These are phyloP conservation scores for Phyllotis vaccarum DNA, from an alignment of 2,797 vertebrate genomes.

Conservation along the genomic window DNA sequence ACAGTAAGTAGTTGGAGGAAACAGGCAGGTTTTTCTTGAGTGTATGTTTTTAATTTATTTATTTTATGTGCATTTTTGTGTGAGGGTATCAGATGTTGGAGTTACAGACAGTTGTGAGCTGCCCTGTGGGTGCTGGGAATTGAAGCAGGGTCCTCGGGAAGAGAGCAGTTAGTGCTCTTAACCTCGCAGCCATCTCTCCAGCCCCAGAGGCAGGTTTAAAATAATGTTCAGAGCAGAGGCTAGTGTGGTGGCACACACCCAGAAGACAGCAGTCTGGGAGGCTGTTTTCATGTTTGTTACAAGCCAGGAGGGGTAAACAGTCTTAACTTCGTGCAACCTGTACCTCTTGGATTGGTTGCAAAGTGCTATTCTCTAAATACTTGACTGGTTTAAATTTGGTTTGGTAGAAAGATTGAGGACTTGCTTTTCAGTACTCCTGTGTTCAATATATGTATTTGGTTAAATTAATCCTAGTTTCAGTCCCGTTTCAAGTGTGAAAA, in stretches of 20 bases:
- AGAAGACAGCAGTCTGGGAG: background rate
- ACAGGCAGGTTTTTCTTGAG: background rate
- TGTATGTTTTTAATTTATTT: no score
- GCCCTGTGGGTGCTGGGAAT: no score
- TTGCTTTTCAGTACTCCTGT: background rate
- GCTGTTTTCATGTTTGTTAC: background rate
- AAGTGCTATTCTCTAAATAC: background rate
- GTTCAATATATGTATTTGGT: background rate
- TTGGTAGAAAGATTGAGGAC: background rate
- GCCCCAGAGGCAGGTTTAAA: background rate
- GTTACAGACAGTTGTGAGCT: no score
- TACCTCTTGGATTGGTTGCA: background rate
- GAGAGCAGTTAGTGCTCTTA: no score
- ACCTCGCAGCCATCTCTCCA: no score
- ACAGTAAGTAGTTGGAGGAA: slow-evolving; percentile 88
- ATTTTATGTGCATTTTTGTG: no score
- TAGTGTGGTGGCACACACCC: background rate
- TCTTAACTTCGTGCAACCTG: background rate
- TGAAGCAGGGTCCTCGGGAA: no score
- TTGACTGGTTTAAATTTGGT: slow-evolving; percentile 33
- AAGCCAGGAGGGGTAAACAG: background rate
- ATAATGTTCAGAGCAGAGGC: background rate
- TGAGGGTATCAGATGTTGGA: no score
- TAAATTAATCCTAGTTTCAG: background rate
- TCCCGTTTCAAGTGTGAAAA: background rate